phyloP scores from a whole-genome alignment of 1,140 invertebrate genomes.

The Aphelenchoides avenae region DNA sequence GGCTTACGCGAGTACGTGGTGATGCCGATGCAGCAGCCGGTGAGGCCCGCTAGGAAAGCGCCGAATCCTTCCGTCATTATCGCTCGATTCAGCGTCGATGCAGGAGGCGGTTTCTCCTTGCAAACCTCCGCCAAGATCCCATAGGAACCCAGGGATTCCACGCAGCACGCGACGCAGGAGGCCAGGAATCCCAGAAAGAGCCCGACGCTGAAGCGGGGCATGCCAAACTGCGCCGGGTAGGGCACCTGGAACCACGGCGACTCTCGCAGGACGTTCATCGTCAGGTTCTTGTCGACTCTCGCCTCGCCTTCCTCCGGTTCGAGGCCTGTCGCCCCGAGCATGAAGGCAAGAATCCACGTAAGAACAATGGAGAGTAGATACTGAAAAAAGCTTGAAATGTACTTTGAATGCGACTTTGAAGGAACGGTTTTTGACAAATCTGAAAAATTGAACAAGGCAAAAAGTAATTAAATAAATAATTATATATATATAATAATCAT shows the following conservation, averaged over 20 bases:
- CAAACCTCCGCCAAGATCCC: slow-evolving; percentile 51
- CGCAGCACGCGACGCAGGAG: slow-evolving; percentile 52
- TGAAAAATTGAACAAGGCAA: too few species aligned
- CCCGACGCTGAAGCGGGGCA: slow-evolving; percentile 51
- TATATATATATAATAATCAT: background rate
- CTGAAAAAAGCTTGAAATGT: too few species aligned
- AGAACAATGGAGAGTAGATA: too few species aligned
- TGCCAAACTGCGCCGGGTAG: slow-evolving; percentile 57
- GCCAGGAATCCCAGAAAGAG: slow-evolving; percentile 58
- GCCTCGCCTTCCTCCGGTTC: slow-evolving; percentile 26
- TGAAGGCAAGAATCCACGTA: slow-evolving; percentile 29
- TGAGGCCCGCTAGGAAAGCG: slow-evolving; percentile 21
- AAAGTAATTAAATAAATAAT: slow-evolving; percentile 26
- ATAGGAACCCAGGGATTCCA: slow-evolving; percentile 61
- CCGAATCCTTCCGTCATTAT: slow-evolving; percentile 57
- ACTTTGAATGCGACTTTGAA: too few species aligned
- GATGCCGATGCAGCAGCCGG: slow-evolving; percentile 26
- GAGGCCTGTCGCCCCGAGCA: slow-evolving; percentile 25
- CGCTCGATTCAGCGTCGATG: slow-evolving; percentile 58
- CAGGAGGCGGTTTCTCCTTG: slow-evolving; percentile 44
- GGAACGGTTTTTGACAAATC: too few species aligned
- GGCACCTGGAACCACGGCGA: slow-evolving; percentile 38
- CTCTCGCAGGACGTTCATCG: slow-evolving; percentile 13
- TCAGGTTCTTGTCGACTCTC: slow-evolving; percentile 29
- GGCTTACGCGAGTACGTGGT: slow-evolving; percentile 26